phyloP scores from a whole-genome alignment of 2,797 vertebrate genomes.

The Mycteria americana region DNA sequence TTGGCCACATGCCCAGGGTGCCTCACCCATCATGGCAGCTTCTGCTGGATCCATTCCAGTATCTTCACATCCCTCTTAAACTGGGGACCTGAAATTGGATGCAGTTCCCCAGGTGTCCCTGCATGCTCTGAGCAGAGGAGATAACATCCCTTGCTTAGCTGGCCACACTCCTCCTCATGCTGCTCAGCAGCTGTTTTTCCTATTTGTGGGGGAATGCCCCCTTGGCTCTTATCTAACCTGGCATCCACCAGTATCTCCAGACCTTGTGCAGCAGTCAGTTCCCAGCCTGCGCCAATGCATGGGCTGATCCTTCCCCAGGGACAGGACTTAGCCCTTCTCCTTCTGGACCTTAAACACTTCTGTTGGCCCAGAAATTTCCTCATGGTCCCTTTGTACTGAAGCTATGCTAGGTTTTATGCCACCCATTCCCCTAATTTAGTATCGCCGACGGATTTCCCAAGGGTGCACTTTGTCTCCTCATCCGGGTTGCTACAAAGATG shows the following conservation, averaged over 20 bases:
- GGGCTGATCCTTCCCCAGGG: not conserved
- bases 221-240: not conserved
- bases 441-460: not conserved
- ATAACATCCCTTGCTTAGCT: not conserved
- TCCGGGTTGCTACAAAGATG: not conserved
- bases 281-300: not conserved
- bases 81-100: not conserved
- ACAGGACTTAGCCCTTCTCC: not conserved
- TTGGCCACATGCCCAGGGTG: not conserved
- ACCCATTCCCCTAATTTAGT: not conserved
- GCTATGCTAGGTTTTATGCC: not conserved
- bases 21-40: not conserved
- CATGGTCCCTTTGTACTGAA: not conserved
- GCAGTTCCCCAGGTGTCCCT: not conserved
- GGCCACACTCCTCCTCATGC: not conserved
- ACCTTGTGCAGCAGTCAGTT: not conserved
- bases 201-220: not conserved
- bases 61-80: not conserved
- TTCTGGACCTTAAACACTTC: not conserved
- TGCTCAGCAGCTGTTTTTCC: not conserved
- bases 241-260: not conserved
- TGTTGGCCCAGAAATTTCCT: not conserved
- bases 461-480: not conserved
- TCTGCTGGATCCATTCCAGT: not conserved
- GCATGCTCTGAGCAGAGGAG: not conserved